These are phyloP conservation scores for Scaptomyza cyrtandrae DNA, from an alignment of 2,888 invertebrate species.

Conservation along the genomic window DNA sequence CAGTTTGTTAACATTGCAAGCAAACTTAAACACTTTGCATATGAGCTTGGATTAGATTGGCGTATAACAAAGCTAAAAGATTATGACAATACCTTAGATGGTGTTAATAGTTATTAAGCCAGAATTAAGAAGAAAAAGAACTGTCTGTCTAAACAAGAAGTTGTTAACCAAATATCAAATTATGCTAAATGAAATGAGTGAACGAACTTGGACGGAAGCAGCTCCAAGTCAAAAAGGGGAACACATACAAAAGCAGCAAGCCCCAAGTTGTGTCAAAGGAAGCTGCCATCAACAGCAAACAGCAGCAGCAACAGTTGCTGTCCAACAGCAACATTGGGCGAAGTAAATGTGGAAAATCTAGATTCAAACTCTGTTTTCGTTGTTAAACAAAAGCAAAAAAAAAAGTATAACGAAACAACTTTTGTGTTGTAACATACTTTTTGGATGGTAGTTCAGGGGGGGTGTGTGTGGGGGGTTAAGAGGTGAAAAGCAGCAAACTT, in stretches of 20 bases:
- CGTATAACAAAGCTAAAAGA: neutral
- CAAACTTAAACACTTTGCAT: conserved; percentile 15
- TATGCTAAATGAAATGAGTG: conserved; percentile 44
- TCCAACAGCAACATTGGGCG: conserved; percentile 22
- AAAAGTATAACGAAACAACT: conserved; percentile 18
- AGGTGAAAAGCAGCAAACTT: conserved; percentile 44
- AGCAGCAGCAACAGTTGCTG: conserved; percentile 31
- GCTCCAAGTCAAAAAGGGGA: conserved; percentile 5
- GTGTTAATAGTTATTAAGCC: conserved; percentile 19
- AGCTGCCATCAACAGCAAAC: conserved; percentile 36
- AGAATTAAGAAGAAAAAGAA: too few relatives aligned
- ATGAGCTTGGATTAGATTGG: neutral
- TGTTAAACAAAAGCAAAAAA: conserved; percentile 34
- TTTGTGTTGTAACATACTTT: conserved; percentile 1
- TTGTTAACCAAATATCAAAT: conserved; percentile 28
- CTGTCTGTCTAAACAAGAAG: too few relatives aligned
- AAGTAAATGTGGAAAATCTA: conserved; percentile 29
- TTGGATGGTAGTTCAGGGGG: neutral
- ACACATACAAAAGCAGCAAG: conserved; percentile 47
- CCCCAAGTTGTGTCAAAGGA: conserved; percentile 60
- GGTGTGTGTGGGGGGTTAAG: neutral
- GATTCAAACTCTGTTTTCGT: conserved; percentile 18
- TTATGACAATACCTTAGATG: neutral
- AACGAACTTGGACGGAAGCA: too few relatives aligned
- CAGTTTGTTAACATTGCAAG: conserved; percentile 23